Base-by-base conservation (phyloP, 2,888 invertebrate species). In the Aporophyla lueneburgensis region DNA sequence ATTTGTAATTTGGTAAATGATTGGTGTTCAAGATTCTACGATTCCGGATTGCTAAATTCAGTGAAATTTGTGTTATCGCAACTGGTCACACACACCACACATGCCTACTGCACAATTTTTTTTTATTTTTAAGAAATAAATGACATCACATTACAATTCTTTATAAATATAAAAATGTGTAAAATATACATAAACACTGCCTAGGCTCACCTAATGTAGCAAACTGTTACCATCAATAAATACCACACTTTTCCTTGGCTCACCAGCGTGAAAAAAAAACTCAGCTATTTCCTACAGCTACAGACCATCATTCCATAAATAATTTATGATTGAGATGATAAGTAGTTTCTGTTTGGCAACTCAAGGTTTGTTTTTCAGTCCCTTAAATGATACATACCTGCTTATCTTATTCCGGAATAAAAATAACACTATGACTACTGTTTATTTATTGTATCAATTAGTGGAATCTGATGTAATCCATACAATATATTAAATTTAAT, bases 281-380 rank as follows among this genome's bases (percentile, higher is more conserved):
- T 33, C 24, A 14, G 24, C 14, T 14, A 2, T 24, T 27, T 19
- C 24, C 24, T 58, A 58, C 7, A 58, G 4, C 16, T 40, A 24
- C n/a, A 43, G 53, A 43, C 43, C 66, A 70, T 10, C 10, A 27
- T 53, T 49, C 16, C 10, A 33, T 43, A 74, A 19, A 10, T 46
- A 56, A 33, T 40, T 76, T 9, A 43, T 24, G 27, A 16, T 53
- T 21, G 9, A 53, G 27, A 53, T 72, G n/a, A 33, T n/a, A 63
- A 49, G 16, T 49, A 19, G n/a, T 56, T 51, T 40, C 10, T 76
- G 19, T 21, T 76, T 58, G 62, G 21, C 27, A 43, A 33, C 27
- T 63, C 51, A 76, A 76, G 76, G 62, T 63, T 75, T 74, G 49
- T 75, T 62, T 51, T 63, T n/a, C 51, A 24, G 43, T 19, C 24